These are phyloP conservation scores for crab-eating macaque (Macaca fascicularis) DNA, from an alignment of 2,113 vertebrate genomes.

Conservation along the genomic window T2T-MFA8v1.1 NC_088392.1:36219501-36220000, in stretches of 20 bases:
- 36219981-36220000: not conserved
- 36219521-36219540: not conserved
- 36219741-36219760: not conserved
- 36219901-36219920: not conserved
- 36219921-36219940: not conserved
- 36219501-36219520: too few species aligned
- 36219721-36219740: not conserved
- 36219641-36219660: not conserved
- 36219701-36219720: not conserved
- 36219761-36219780: not conserved
- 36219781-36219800: not conserved
- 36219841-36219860: not conserved
- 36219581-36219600: not conserved
- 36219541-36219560: not conserved
- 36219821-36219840: not conserved
- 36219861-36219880: not conserved
- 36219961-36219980: not conserved
- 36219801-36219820: not conserved
- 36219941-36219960: not conserved
- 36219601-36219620: not conserved
- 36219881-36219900: not conserved
- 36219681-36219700: not conserved
- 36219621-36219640: not conserved
- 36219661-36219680: not conserved
- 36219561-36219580: not conserved